Base-by-base conservation (phyloP, 2,113 vertebrate species). In the Leptocoma aspasia region DNA sequence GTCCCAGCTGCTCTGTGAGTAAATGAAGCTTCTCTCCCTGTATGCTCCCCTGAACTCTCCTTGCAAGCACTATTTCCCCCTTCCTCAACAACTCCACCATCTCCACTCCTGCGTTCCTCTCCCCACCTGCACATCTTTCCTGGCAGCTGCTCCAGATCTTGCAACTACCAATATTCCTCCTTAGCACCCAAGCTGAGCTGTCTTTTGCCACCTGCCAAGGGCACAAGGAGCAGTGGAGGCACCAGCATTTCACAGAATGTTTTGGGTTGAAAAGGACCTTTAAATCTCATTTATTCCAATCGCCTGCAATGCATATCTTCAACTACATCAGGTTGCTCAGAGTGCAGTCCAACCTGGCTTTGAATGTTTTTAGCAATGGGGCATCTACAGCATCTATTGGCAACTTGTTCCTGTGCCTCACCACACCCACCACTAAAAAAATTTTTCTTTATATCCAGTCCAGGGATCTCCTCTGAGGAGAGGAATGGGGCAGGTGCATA, bases 341-440 rank as follows among this genome's bases (percentile, higher is more conserved):
- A 70, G 42, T 9, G 30, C 3, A 4, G 19, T 18, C 22, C 41
- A 69, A 28, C 8, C 26, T 28, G 54, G 54, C 26, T 82, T 47
- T 4, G 6, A 76, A 42, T 28, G 10, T 28, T 82, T 63, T 24
- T 18, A 54, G 11, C 47, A 26, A 54, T 31, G n/a, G 12, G 10
- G 12, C 11, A 54, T 13, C 56, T 49, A 63, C 47, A 37, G 23
- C 4, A 1, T 20, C 54, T 49, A 47, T 54, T 69, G 41, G 31
- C 18, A 90, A 42, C 18, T 22, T 42, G 41, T 23, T 69, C 35
- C 22, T 49, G 17, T 35, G 17, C 13, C 26, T 69, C 63, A 90
- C 6, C 17, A 68, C 3, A 4, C 13, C 16, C 11, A 65, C 8
- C 0, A 1, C 37, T 19, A 81, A 47, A 64, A 31, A 2, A 1